Evolutionary conservation across 1,140 invertebrate genomes (phyloP).

Genomic region (Hesperophylax magnus): DNA sequence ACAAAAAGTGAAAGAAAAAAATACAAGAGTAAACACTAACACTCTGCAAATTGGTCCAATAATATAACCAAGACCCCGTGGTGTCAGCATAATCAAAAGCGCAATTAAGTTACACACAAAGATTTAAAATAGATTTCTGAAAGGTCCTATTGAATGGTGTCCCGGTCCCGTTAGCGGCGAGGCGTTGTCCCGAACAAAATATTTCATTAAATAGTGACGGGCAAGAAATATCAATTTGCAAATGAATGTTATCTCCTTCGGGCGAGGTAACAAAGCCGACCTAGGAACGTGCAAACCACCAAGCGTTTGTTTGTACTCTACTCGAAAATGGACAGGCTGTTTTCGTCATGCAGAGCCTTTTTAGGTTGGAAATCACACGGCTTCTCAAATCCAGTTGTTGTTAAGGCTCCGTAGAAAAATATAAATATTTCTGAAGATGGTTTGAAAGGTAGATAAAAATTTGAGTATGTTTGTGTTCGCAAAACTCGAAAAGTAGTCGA

Average conservation of each 20-base stretch:
- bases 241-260: conserved; percentile 19
- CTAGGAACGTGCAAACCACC: neutral
- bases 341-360: no score
- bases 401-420: no score
- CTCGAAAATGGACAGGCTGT: no score
- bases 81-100: neutral
- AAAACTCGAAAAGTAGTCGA: no score
- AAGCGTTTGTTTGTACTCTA: neutral
- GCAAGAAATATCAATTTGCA: conserved; percentile 27
- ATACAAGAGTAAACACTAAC: no score
- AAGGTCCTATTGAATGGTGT: neutral
- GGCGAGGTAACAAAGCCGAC: neutral
- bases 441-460: no score
- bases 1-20: no score
- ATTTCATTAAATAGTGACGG: neutral
- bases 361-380: no score
- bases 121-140: neutral
- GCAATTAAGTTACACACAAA: conserved; percentile 4
- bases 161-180: conserved; percentile 2
- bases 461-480: no score
- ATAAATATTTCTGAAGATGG: no score
- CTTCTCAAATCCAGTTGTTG: no score
- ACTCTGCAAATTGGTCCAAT: no score
- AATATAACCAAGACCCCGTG: neutral
- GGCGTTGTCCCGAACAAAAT: neutral